A percentile compares a stretch with the other conserved stretches of the same genome.
These are phyloP conservation scores for Anthopleura xanthogrammica DNA, from an alignment of 92 coral and sea anemone species.

Conservation along the genomic window DNA sequence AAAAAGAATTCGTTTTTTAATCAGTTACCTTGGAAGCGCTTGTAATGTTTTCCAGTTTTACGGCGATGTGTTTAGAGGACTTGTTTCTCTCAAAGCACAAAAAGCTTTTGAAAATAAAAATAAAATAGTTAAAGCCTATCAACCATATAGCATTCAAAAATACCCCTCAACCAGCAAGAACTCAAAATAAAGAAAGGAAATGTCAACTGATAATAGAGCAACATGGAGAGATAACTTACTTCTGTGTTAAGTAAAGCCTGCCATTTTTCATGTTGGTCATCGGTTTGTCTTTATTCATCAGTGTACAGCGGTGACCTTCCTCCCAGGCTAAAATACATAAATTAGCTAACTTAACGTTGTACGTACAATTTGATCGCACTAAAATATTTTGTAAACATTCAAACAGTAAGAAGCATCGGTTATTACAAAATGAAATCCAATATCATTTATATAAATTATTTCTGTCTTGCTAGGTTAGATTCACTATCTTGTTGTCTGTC, in stretches of 20 bases:
- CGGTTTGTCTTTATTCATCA: slow-evolving; percentile 82
- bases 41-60: slow-evolving; percentile 62
- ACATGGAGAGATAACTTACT: slow-evolving; percentile 34
- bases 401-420: no score
- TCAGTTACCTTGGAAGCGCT: slow-evolving; percentile 66
- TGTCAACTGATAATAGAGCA: no score
- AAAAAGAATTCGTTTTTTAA: background rate
- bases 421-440: no score
- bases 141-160: background rate
- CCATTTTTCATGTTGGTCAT: slow-evolving; percentile 78
- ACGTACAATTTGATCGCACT: no score
- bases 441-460: no score
- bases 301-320: slow-evolving; percentile 80
- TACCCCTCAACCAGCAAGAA: background rate
- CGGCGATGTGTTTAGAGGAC: slow-evolving; percentile 64
- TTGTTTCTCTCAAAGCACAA: slow-evolving; percentile 84
- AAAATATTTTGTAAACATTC: no score
- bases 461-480: no score
- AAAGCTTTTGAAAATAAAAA: slow-evolving; percentile 41
- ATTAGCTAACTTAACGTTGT: background rate
- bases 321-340: slow-evolving; percentile 73
- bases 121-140: background rate
- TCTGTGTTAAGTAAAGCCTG: slow-evolving; percentile 74
- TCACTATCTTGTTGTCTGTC: no score
- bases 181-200: no score